These are phyloP conservation scores for Xenops minutus DNA, from an alignment of 2,797 vertebrate species.

Conservation along the genomic window DNA sequence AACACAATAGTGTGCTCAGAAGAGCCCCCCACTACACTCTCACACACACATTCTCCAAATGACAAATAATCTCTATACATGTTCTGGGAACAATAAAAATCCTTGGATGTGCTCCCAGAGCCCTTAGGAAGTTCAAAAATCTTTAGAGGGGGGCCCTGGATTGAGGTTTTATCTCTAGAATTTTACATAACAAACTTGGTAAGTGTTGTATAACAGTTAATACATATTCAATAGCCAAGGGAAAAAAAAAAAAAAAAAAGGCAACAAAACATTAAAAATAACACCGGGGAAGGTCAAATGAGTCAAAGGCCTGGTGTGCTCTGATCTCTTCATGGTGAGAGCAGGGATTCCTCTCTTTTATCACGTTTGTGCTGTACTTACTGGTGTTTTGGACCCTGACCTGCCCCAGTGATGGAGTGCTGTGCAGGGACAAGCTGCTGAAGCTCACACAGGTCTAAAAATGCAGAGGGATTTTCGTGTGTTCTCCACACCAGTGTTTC, in stretches of 20 bases:
- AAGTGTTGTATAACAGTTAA: conserved; percentile 29
- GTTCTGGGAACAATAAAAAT: conserved; percentile 51
- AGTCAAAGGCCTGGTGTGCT: conserved; percentile 30
- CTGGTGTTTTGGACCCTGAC: not conserved
- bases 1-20: not conserved
- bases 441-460: not conserved
- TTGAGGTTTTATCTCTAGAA: conserved; percentile 56
- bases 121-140: conserved; percentile 54
- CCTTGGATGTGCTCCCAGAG: conserved; percentile 43
- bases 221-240: conserved; percentile 55
- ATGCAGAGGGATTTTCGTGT: not conserved
- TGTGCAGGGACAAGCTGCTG: not conserved
- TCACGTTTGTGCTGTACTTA: not conserved
- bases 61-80: conserved; percentile 28
- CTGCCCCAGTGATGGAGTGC: not conserved
- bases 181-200: conserved; percentile 48
- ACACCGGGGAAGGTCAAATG: conserved; percentile 34
- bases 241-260: not conserved
- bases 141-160: conserved; percentile 20
- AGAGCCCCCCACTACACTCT: not conserved
- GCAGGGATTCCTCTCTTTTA: conserved; percentile 5
- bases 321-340: not conserved
- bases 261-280: conserved; percentile 20
- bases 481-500: not conserved
- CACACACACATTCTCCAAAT: not conserved